These are phyloP conservation scores for Drosophila santomea DNA, from an alignment of 1,140 invertebrate genomes.

Conservation along the genomic window DNA sequence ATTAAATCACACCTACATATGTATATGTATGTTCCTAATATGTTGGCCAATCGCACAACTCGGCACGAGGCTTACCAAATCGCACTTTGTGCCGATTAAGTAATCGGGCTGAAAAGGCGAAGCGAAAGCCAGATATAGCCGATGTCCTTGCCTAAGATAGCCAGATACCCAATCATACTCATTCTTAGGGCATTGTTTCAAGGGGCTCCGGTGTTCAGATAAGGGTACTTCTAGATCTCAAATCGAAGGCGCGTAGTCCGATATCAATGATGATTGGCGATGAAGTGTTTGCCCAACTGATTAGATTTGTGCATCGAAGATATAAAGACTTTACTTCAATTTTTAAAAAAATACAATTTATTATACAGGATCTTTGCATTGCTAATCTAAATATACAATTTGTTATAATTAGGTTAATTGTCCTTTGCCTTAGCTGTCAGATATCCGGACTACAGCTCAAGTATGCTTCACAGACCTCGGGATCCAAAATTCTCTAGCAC, in stretches of 20 bases:
- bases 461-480: neutral
- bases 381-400: too few relatives aligned
- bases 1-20: conserved; percentile 9
- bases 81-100: conserved; percentile 30
- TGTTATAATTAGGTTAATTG: too few relatives aligned
- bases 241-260: neutral
- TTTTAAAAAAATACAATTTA: neutral
- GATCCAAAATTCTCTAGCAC: neutral
- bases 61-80: conserved; percentile 12
- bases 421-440: neutral
- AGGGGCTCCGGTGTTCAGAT: conserved; percentile 11
- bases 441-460: neutral
- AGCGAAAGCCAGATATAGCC: conserved; percentile 1
- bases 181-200: conserved; percentile 10
- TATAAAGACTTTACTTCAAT: neutral
- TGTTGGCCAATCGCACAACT: conserved; percentile 2
- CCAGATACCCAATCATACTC: neutral
- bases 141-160: conserved; percentile 17
- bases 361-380: too few relatives aligned
- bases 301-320: conserved; percentile 1
- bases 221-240: conserved; percentile 2
- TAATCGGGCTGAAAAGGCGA: conserved; percentile 24
- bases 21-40: conserved; percentile 1
- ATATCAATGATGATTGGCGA: conserved; percentile 14
- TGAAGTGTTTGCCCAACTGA: conserved; percentile 17